Percentiles rank a stretch among this genome's conserved stretches.
phyloP scores from a whole-genome alignment of 2,888 invertebrate genomes.

The Eupithecia abbreviata region DNA sequence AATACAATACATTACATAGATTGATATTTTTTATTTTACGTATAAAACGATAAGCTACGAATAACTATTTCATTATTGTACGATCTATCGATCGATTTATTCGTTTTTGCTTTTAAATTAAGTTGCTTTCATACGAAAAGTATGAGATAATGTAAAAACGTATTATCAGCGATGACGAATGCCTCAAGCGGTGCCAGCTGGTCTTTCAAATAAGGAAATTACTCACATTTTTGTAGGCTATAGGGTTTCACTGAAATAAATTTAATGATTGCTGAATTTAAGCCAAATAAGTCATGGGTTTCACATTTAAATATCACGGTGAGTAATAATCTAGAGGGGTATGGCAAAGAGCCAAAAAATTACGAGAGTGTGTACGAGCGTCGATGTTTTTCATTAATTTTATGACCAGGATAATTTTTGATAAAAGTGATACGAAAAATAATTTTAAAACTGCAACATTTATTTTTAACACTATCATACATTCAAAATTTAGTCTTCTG shows the following conservation, averaged over 20 bases:
- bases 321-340: conserved; percentile 4
- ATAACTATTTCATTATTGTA: neutral
- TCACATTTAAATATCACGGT: neutral
- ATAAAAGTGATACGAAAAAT: neutral
- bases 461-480: neutral
- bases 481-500: neutral
- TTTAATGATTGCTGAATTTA: neutral
- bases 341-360: conserved; percentile 3
- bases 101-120: neutral
- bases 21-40: no score
- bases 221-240: neutral
- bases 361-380: conserved; percentile 7
- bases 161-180: neutral
- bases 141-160: neutral
- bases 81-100: neutral
- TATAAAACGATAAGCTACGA: neutral
- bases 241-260: neutral
- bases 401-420: neutral
- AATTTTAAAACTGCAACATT: neutral
- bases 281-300: neutral
- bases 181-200: neutral
- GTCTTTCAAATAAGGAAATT: neutral
- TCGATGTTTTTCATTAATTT: conserved; percentile 10
- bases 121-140: neutral
- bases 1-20: no score